Percentiles rank a stretch among this genome's conserved stretches.
Conservation (phyloP, 2,888 invertebrate species). For the Schizotus pectinicornis region DNA sequence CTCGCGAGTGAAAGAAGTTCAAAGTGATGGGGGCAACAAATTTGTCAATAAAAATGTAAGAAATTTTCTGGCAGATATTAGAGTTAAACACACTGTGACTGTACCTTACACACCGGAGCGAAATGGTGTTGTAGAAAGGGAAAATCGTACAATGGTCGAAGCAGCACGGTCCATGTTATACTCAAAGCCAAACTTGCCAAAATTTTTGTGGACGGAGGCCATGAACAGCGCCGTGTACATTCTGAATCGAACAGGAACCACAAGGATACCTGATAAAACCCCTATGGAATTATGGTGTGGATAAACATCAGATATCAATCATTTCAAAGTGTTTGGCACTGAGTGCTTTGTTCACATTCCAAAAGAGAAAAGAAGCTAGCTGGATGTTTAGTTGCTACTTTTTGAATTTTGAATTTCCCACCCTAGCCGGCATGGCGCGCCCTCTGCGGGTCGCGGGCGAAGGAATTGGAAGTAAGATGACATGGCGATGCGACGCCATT, state of each 20-base stretch:
- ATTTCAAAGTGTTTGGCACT: slow-evolving; percentile 35
- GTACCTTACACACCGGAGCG: slow-evolving; percentile 34
- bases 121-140: slow-evolving; percentile 41
- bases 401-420: too few species aligned
- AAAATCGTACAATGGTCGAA: slow-evolving; percentile 42
- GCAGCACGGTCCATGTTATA: slow-evolving; percentile 45
- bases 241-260: slow-evolving; percentile 42
- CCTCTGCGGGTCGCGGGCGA: too few species aligned
- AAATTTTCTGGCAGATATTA: slow-evolving; percentile 29
- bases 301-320: slow-evolving; percentile 13
- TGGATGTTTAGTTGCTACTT: too few species aligned
- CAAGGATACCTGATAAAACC: slow-evolving; percentile 17
- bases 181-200: slow-evolving; percentile 36
- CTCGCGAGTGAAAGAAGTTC: slow-evolving; percentile 9
- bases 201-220: slow-evolving; percentile 46
- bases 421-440: too few species aligned
- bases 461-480: too few species aligned
- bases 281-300: slow-evolving; percentile 25
- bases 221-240: slow-evolving; percentile 46
- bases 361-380: slow-evolving; percentile 32
- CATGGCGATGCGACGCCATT: too few species aligned
- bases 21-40: slow-evolving; percentile 26
- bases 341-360: too few species aligned
- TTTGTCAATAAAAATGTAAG: slow-evolving; percentile 17
- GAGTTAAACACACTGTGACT: slow-evolving; percentile 36